These are phyloP conservation scores for Amorpha juglandis DNA, from an alignment of 2,888 invertebrate genomes.

Conservation along the genomic window DNA sequence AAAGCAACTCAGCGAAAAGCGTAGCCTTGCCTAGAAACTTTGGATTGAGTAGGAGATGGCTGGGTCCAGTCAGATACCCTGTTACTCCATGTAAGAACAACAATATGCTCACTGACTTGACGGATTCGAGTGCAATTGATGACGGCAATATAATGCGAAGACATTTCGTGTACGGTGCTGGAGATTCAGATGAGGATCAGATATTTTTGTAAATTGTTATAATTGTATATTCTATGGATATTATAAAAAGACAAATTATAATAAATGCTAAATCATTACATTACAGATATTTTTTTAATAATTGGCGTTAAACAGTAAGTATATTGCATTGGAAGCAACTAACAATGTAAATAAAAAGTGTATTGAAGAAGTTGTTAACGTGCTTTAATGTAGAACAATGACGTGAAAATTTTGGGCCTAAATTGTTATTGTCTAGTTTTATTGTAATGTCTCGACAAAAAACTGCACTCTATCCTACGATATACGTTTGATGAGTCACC, in stretches of 20 bases:
- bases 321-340: too few species aligned
- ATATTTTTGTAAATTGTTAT: conserved; percentile 82
- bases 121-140: conserved; percentile 58
- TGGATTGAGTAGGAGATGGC: conserved; percentile 85
- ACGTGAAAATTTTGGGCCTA: too few species aligned
- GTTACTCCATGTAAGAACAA: conserved; percentile 86
- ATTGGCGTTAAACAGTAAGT: background rate
- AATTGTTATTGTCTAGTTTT: too few species aligned
- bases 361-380: too few species aligned
- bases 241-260: conserved; percentile 42
- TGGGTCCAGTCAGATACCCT: conserved; percentile 86
- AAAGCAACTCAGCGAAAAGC: conserved; percentile 64
- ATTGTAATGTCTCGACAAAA: too few species aligned
- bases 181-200: conserved; percentile 86
- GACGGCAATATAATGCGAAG: conserved; percentile 68
- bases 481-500: too few species aligned
- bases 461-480: too few species aligned
- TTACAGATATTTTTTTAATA: background rate
- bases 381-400: too few species aligned
- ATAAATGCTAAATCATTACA: conserved; percentile 38
- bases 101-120: conserved; percentile 46
- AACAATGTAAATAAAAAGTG: too few species aligned
- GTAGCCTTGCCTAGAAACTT: conserved; percentile 85
- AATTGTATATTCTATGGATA: conserved; percentile 38
- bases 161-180: conserved; percentile 79